Conservation (phyloP, 2,797 vertebrate genomes). For the Microchirus variegatus region DNA sequence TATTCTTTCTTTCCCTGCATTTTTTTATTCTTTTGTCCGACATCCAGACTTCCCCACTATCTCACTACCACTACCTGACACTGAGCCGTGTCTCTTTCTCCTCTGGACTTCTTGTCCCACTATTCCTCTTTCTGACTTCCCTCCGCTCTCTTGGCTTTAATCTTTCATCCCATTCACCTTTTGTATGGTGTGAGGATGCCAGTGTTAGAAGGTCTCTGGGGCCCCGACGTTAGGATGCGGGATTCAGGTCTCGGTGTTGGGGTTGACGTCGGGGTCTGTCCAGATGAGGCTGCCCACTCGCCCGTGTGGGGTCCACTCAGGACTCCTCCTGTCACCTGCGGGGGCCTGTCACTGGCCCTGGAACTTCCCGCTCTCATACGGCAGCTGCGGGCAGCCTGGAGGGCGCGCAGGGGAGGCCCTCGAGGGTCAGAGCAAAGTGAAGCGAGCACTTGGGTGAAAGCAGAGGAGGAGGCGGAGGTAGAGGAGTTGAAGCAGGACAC, state of each 20-base stretch:
- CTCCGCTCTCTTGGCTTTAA: background rate
- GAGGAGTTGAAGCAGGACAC: constrained; percentile 49
- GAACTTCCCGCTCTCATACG: constrained; percentile 72
- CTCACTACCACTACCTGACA: constrained; percentile 44
- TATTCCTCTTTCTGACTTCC: background rate
- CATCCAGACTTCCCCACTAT: constrained; percentile 30
- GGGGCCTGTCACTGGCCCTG: constrained; percentile 67
- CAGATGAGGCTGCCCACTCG: constrained; percentile 53
- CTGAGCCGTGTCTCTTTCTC: constrained; percentile 2
- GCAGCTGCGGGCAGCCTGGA: constrained; percentile 73
- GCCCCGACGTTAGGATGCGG: constrained; percentile 59
- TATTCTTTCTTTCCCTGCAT: constrained; percentile 6
- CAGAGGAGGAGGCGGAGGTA: constrained; percentile 37
- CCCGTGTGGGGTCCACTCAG: constrained; percentile 65
- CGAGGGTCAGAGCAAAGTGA: constrained; percentile 42
- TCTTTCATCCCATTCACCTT: constrained; percentile 8
- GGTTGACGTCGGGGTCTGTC: constrained; percentile 56
- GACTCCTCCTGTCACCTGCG: constrained; percentile 65
- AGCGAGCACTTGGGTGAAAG: constrained; percentile 47
- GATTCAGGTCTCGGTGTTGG: constrained; percentile 44
- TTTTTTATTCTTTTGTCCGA: constrained; percentile 28
- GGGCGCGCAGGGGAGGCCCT: constrained; percentile 56
- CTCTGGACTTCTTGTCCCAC: background rate
- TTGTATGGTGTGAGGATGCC: constrained; percentile 54
- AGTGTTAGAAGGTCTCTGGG: constrained; percentile 66